Evolutionary conservation across 2,888 invertebrate species (phyloP), one percentile per base, ranked within the genome.

Genomic region (Dolomedes plantarius): DNA sequence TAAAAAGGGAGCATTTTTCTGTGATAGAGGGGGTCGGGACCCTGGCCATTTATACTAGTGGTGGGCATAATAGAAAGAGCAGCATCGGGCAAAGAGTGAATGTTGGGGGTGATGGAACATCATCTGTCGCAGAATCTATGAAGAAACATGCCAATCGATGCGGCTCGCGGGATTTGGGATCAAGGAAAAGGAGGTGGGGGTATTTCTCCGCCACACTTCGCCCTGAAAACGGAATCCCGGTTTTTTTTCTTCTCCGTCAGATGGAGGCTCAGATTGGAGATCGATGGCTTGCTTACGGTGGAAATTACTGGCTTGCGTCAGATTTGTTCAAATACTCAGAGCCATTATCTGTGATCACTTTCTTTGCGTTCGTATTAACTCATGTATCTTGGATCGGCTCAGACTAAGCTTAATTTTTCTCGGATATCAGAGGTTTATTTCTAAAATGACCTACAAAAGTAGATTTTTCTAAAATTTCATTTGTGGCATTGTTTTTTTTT

Each of bases 91-190:
- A 36, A 64, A 65, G 65, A 65, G 65, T 65, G 65, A 65, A 65
- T 65, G 65, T 28, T 28, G 16, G 79, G 71, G 32, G 71, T 79
- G 79, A 41, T 65, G 79, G 72, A 64, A 79, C 79, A 79, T 64
- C 79, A 79, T 79, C 72, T 79, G 65, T 79, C 71, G 41, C 29
- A 64, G 72, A 71, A 72, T 79, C 79, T 79, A 72, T 79, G 79
- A 79, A 79, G 79, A 79, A 72, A 79, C 79, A 72, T 72, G 41
- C 65, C 72, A 79, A 29, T 31, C 39, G 56, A 39, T n/a, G 56
- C 27, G 78, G 64, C 41, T 41, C 46, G 64, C 27, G 64, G 50
- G 32, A 50, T 19, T 28, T 2, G 9, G 46, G 16, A 13, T 5
- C n/a, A 56, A 5, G 29, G 41, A 36, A 65, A 31, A 27, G 62